phyloP scores from a whole-genome alignment of 2,797 vertebrate species.

The Acridotheres tristis region DNA sequence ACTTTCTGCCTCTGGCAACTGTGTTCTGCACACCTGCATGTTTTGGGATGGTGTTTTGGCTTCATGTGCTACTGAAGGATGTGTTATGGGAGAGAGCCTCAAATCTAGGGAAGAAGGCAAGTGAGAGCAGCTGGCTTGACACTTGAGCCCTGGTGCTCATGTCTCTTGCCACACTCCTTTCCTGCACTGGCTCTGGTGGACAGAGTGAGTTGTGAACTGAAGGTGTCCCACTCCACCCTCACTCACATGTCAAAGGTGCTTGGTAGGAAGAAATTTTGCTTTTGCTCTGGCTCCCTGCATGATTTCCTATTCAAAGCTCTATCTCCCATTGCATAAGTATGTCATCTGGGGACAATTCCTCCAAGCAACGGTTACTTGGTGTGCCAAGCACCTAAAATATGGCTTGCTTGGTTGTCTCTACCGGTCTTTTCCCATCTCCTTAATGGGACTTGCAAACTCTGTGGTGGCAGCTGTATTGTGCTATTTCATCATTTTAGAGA shows the following conservation, averaged over 20 bases:
- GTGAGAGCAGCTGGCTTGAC: background rate
- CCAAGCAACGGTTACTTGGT: background rate
- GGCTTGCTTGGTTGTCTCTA: background rate
- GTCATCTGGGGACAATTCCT: background rate
- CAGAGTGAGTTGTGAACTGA: background rate
- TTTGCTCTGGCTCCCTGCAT: background rate
- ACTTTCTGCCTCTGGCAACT: background rate
- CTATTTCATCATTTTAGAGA: background rate
- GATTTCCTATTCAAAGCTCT: background rate
- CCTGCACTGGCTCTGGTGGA: background rate
- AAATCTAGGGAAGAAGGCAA: background rate
- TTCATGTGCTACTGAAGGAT: background rate
- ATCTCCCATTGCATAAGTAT: background rate
- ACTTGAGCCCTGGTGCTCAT: accelerated
- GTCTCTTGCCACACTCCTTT: background rate
- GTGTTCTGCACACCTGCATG: accelerated
- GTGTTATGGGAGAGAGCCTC: background rate
- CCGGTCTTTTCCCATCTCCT: background rate
- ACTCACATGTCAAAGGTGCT: accelerated
- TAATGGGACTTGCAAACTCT: background rate
- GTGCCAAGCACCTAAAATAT: background rate
- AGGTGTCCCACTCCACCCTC: background rate
- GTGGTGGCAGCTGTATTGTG: background rate
- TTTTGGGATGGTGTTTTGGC: background rate
- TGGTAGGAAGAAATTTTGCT: background rate